Conservation (phyloP, 1,140 invertebrate species). For the Aradophagus sp. region DNA sequence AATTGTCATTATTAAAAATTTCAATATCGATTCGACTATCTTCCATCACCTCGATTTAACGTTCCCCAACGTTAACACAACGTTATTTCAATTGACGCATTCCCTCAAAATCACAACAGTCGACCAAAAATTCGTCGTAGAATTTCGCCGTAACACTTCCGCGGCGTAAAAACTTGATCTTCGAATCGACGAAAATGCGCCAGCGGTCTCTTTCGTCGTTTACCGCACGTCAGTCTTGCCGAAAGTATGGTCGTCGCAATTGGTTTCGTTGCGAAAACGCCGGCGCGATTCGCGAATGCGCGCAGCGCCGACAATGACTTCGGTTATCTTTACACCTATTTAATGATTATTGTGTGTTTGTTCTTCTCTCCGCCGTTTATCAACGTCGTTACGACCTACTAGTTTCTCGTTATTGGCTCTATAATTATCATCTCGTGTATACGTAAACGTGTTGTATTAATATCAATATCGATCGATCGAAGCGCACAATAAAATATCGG, state of each 20-base stretch:
- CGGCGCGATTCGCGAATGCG: background rate
- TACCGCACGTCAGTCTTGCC: conserved; percentile 36
- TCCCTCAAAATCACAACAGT: too few relatives aligned
- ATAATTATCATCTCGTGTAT: conserved; percentile 58
- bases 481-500: conserved; percentile 69
- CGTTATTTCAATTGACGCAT: too few relatives aligned
- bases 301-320: conserved; percentile 49
- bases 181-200: conserved; percentile 23
- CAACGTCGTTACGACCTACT: conserved; percentile 46
- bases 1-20: too few relatives aligned
- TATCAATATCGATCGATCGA: conserved; percentile 61
- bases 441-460: conserved; percentile 60
- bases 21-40: too few relatives aligned
- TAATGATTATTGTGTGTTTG: conserved; percentile 51
- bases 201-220: conserved; percentile 6
- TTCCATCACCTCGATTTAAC: too few relatives aligned
- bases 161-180: too few relatives aligned
- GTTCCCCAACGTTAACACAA: too few relatives aligned
- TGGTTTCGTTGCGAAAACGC: too few relatives aligned
- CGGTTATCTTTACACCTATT: conserved; percentile 51
- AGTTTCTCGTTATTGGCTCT: conserved; percentile 51
- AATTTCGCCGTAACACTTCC: too few relatives aligned
- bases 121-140: too few relatives aligned
- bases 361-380: too few relatives aligned
- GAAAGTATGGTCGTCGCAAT: conserved; percentile 7